Conservation (phyloP, 2,113 vertebrate genomes). For the Pteronura brasiliensis region DNA sequence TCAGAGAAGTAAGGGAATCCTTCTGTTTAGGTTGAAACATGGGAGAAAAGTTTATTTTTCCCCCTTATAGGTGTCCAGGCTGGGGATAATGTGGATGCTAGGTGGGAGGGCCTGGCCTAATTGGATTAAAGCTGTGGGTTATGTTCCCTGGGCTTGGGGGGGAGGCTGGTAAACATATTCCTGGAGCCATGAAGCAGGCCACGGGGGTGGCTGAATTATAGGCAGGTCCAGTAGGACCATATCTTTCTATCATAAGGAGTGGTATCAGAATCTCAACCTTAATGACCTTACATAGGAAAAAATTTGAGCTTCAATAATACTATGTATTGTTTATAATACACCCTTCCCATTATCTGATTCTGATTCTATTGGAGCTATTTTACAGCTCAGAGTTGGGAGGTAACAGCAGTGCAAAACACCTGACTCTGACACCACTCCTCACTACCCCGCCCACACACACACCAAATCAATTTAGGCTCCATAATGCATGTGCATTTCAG, state of each 20-base stretch:
- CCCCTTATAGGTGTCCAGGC: not conserved
- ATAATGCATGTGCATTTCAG: not conserved
- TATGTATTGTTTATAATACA: not conserved
- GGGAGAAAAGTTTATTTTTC: not conserved
- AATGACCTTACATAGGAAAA: not conserved
- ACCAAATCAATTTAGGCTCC: not conserved
- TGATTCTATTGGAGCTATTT: not conserved
- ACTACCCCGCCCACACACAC: fast-evolving
- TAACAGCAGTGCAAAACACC: not conserved
- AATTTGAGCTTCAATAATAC: not conserved
- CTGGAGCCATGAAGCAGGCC: not conserved
- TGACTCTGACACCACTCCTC: not conserved
- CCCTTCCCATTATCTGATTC: not conserved
- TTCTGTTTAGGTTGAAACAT: not conserved
- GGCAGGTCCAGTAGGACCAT: not conserved
- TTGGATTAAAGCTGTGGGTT: not conserved
- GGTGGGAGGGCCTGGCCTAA: not conserved
- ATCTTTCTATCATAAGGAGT: not conserved
- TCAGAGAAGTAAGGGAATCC: not conserved
- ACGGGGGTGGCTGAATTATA: not conserved
- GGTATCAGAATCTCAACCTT: not conserved
- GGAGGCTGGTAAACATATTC: not conserved
- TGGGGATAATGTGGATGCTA: not conserved
- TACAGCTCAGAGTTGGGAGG: not conserved
- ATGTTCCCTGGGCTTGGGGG: too few species aligned